Evolutionary conservation across 2,888 invertebrate species (phyloP).

Genomic region (Uropetala carovei): DNA sequence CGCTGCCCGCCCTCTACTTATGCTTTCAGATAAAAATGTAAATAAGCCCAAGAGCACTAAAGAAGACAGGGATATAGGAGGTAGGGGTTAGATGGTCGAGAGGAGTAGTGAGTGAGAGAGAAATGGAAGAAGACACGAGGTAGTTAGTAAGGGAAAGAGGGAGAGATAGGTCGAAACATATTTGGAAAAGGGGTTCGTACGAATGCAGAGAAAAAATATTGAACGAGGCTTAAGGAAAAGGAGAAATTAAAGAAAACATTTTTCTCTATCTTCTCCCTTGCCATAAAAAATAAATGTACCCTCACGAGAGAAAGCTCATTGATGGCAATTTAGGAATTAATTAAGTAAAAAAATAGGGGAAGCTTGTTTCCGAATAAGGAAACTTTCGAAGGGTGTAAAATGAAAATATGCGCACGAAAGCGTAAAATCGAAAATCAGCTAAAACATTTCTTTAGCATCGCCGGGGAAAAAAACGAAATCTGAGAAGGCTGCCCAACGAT

Average conservation of each 20-base stretch:
- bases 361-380: neutral
- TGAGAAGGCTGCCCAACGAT: too few relatives aligned
- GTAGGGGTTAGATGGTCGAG: neutral
- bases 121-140: neutral
- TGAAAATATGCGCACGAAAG: neutral
- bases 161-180: neutral
- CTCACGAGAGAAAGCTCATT: neutral
- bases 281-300: neutral
- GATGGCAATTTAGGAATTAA: neutral
- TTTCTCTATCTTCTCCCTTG: neutral
- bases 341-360: neutral
- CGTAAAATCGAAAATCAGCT: too few relatives aligned
- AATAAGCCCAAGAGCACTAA: constrained; percentile 55
- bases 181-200: neutral
- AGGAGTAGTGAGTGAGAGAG: neutral
- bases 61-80: constrained; percentile 36
- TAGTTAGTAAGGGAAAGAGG: neutral
- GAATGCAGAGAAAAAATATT: neutral
- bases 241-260: constrained; percentile 44
- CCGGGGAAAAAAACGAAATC: too few relatives aligned
- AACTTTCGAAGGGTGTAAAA: neutral
- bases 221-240: constrained; percentile 18
- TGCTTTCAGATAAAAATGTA: constrained; percentile 62
- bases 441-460: too few relatives aligned
- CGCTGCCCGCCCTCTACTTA: constrained; percentile 36